Evolutionary conservation across 2,113 vertebrate species (phyloP), one percentile per base, ranked within the genome.

Genomic region (Chinchilla lanigera): DNA sequence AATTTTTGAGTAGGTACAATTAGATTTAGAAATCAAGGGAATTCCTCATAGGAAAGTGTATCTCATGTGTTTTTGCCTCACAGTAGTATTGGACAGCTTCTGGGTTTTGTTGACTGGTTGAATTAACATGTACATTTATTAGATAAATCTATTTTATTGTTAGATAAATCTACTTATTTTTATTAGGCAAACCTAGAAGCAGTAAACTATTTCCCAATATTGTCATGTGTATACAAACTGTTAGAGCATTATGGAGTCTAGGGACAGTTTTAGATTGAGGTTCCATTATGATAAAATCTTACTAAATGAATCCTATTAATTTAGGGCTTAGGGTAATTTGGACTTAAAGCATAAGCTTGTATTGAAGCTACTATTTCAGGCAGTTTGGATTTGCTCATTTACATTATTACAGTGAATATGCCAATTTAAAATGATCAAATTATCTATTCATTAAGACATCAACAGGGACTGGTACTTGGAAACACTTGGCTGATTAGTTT

Each of bases 361-460:
- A 35, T 96, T 92, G 87, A 94, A 81, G 33, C 30, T 95, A 8
- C 77, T 95, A 81, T 90, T 95, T 88, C 71, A 90, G 41, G 50
- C 47, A 95, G 77, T 94, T 96, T 95, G 50, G 54, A 86, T 88
- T 97, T 97, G 82, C 82, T 97, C 77, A 92, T 96, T 97, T 97
- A 86, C 82, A 93, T 95, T 92, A 88, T 71, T 96, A 96, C 93
- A 96, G 90, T 92, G 93, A 95, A 86, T 96, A 81, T 97, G 75
- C 92, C 91, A 88, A 90, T 98, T 95, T 96, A 86, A 97, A 90
- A 85, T 94, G 81, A 97, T 96, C 63, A 88, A 93, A 97, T 97
- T 97, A 96, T 97, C 89, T 97, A 54, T 96, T 97, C 92, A 95
- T 97, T 97, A 97, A 94, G 93, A 86, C n/a, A 96, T 89, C 96